These are phyloP conservation scores for Mormyrus proboscirostris DNA, from an alignment of 2,797 vertebrate species.

Conservation along the genomic window DNA sequence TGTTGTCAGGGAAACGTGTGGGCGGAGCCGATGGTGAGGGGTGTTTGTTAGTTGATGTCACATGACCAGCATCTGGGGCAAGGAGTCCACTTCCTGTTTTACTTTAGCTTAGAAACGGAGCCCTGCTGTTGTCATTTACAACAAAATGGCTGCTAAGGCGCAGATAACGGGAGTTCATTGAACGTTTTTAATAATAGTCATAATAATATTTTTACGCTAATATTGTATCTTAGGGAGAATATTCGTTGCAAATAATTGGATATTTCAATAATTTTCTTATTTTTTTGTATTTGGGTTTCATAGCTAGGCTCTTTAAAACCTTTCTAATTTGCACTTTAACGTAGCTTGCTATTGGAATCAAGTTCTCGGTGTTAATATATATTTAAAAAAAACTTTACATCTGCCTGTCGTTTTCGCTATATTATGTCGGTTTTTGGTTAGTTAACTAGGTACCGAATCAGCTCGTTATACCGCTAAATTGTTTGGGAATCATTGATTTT, in stretches of 20 bases:
- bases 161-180: conserved; percentile 49
- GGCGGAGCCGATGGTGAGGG: conserved; percentile 46
- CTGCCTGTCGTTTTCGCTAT: neutral
- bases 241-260: conserved; percentile 4
- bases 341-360: neutral
- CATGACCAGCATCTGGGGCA: conserved; percentile 48
- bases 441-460: conserved; percentile 13
- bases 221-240: neutral
- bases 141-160: conserved; percentile 74
- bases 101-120: conserved; percentile 54
- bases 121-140: conserved; percentile 60
- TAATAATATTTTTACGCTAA: conserved; percentile 26
- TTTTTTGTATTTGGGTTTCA: conserved; percentile 27
- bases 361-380: neutral
- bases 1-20: conserved; percentile 61
- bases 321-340: conserved; percentile 40
- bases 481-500: conserved; percentile 13
- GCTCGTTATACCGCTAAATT: conserved; percentile 24
- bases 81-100: conserved; percentile 51
- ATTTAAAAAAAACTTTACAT: neutral
- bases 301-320: conserved; percentile 27
- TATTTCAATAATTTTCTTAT: conserved; percentile 26
- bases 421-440: conserved; percentile 11
- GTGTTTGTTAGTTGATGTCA: conserved; percentile 68
- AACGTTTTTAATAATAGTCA: conserved; percentile 55